A percentile compares a stretch with the other conserved stretches of the same genome.
These are phyloP conservation scores for Saturnia pavonia DNA, from an alignment of 2,888 invertebrate species.

Conservation along the genomic window DNA sequence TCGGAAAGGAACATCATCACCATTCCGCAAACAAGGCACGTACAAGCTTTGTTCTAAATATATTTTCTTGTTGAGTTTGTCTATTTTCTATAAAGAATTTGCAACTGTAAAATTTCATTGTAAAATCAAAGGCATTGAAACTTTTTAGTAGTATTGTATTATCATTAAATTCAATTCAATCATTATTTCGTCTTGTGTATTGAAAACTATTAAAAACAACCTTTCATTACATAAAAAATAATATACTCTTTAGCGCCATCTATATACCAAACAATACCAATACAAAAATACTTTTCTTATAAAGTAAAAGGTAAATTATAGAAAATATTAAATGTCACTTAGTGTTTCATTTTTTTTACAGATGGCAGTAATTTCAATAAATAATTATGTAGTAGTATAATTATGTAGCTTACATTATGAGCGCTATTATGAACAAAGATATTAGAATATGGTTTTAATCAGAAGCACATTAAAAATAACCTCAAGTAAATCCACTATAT, in stretches of 20 bases:
- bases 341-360: background rate
- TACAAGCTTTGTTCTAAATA: background rate
- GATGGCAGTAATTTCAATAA: slow-evolving; percentile 2
- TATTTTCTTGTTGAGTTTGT: background rate
- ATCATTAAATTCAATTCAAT: too few relatives aligned
- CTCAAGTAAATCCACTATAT: too few relatives aligned
- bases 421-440: too few relatives aligned
- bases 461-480: too few relatives aligned
- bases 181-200: background rate
- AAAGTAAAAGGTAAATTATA: background rate
- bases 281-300: background rate
- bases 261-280: background rate
- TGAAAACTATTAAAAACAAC: background rate
- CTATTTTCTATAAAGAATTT: background rate
- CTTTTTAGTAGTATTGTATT: background rate
- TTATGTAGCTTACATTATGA: too few relatives aligned
- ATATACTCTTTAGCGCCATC: background rate
- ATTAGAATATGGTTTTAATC: too few relatives aligned
- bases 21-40: background rate
- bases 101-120: background rate
- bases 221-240: background rate
- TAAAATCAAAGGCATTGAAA: background rate
- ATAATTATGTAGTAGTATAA: too few relatives aligned
- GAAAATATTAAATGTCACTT: background rate
- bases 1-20: background rate